Evolutionary conservation across 2,797 vertebrate species (phyloP).

Genomic region (Alauda arvensis): DNA sequence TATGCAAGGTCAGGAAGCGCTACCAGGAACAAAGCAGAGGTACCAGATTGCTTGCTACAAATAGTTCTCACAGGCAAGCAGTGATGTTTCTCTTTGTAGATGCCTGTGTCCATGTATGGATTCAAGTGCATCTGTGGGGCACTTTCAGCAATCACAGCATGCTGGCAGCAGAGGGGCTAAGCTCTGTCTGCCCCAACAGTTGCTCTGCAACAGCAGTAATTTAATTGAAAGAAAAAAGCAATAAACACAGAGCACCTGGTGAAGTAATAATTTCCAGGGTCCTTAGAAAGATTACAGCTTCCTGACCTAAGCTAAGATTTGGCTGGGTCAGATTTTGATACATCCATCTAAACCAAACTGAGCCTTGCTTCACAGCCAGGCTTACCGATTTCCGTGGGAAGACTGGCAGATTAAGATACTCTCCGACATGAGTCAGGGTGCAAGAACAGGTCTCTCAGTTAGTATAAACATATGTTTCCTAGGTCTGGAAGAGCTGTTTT

Average conservation of each 20-base stretch:
- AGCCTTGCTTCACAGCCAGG: not conserved
- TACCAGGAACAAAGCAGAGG: not conserved
- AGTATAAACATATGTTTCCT: constrained; percentile 36
- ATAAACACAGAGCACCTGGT: not conserved
- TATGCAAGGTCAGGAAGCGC: accelerated
- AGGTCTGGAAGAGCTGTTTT: not conserved
- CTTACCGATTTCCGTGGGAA: not conserved
- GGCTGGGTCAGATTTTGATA: not conserved
- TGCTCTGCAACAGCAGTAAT: not conserved
- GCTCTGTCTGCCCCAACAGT: not conserved
- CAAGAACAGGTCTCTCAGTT: constrained; percentile 42
- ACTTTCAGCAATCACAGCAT: not conserved
- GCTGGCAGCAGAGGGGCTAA: not conserved
- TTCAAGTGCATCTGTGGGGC: not conserved
- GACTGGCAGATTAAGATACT: not conserved
- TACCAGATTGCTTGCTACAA: not conserved
- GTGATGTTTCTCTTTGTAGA: not conserved
- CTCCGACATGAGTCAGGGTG: not conserved
- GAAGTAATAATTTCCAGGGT: not conserved
- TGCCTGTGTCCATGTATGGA: accelerated
- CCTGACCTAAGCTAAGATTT: not conserved
- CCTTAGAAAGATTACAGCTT: not conserved
- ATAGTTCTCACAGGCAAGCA: not conserved
- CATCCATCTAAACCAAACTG: not conserved
- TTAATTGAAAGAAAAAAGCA: not conserved